phyloP scores from a whole-genome alignment of 2,888 invertebrate species.

The Brachycybe producta region DNA sequence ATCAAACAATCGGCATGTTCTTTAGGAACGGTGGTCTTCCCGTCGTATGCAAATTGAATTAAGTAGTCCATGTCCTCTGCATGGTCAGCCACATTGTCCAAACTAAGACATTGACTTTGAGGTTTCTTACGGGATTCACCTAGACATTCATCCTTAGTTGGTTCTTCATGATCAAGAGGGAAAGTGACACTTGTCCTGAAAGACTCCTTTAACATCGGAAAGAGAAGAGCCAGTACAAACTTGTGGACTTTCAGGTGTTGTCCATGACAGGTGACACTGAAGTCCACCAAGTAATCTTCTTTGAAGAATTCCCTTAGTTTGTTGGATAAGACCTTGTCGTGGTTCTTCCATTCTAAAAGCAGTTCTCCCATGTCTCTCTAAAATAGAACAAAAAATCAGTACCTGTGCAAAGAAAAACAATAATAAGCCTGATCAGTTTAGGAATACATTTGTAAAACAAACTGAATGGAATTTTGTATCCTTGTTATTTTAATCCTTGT shows the following conservation, averaged over 20 bases:
- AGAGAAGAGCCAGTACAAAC: constrained; percentile 15
- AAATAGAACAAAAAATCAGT: too few relatives aligned
- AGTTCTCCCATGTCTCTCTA: too few relatives aligned
- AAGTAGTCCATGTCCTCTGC: constrained; percentile 8
- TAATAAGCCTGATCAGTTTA: too few relatives aligned
- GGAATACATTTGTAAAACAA: too few relatives aligned
- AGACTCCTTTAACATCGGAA: constrained; percentile 1
- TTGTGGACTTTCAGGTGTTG: constrained; percentile 9
- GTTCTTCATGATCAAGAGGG: too few relatives aligned
- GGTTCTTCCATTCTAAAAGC: neutral
- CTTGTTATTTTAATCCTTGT: too few relatives aligned
- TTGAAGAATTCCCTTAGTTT: constrained; percentile 7
- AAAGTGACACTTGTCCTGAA: too few relatives aligned
- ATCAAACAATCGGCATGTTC: constrained; percentile 1
- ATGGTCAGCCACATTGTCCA: constrained; percentile 1
- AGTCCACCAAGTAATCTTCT: constrained; percentile 9
- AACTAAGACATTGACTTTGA: neutral
- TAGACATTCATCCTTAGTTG: too few relatives aligned
- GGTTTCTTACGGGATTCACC: neutral
- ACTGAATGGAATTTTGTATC: too few relatives aligned
- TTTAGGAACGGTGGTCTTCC: constrained; percentile 1
- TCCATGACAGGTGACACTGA: constrained; percentile 7
- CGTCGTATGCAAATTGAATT: constrained; percentile 8
- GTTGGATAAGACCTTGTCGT: constrained; percentile 7
- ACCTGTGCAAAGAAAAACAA: too few relatives aligned